Conservation (phyloP, 92 coral and sea anemone species). For the Siderastrea siderea region DNA sequence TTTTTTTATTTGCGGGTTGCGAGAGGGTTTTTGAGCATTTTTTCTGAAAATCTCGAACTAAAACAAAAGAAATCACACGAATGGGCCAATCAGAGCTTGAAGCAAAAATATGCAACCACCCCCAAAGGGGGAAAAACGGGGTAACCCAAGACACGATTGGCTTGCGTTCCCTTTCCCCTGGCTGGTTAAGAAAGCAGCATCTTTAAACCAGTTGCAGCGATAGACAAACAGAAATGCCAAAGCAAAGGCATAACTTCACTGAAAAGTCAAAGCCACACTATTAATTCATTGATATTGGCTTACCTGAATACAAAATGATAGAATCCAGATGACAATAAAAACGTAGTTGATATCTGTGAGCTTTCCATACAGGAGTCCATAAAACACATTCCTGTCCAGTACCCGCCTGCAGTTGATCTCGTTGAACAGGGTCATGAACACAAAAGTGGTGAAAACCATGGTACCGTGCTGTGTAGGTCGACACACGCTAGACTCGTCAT, state of each 20-base stretch:
- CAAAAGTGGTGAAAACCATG: slow-evolving; percentile 88
- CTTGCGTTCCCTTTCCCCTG: too few species aligned
- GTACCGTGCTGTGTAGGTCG: slow-evolving; percentile 90
- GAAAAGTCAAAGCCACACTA: background rate
- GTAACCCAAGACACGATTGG: too few species aligned
- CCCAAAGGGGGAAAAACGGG: too few species aligned
- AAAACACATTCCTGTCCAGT: slow-evolving; percentile 84
- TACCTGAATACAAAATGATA: slow-evolving; percentile 79
- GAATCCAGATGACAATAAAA: slow-evolving; percentile 63
- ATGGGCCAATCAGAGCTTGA: too few species aligned
- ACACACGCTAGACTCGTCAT: slow-evolving; percentile 77
- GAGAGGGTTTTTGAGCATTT: too few species aligned
- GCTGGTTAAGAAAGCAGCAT: too few species aligned
- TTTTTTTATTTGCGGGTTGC: too few species aligned
- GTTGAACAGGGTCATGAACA: slow-evolving; percentile 87
- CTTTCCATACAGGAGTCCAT: slow-evolving; percentile 54
- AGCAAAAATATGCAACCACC: too few species aligned
- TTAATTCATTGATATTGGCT: background rate
- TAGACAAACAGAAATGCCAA: background rate
- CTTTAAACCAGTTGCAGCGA: background rate
- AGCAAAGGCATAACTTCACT: too few species aligned
- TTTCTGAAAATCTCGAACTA: too few species aligned
- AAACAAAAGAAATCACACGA: too few species aligned
- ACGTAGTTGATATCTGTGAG: slow-evolving; percentile 61
- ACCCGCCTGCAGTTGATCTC: slow-evolving; percentile 88